phyloP scores from a whole-genome alignment of 2,113 vertebrate genomes.

The Pogonocichla stellata region DNA sequence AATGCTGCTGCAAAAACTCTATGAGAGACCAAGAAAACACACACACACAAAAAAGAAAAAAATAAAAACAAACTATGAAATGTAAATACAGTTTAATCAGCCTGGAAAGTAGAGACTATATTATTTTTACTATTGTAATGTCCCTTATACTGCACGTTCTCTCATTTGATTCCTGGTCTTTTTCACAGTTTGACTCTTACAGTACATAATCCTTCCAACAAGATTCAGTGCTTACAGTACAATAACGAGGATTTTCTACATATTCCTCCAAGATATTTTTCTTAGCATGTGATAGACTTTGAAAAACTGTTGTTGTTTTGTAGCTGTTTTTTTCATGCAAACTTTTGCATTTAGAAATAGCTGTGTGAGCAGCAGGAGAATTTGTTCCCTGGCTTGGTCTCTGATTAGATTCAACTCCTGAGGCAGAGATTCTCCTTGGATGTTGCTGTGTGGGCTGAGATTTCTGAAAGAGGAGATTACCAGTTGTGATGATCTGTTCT shows the following conservation, averaged over 20 bases:
- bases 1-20: background rate
- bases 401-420: conserved; percentile 8
- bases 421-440: background rate
- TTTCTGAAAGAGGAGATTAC: background rate
- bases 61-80: background rate
- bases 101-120: background rate
- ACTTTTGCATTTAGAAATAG: conserved; percentile 13
- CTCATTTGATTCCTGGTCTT: background rate
- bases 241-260: background rate
- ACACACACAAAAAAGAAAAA: background rate
- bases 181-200: conserved; percentile 7
- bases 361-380: conserved; percentile 20
- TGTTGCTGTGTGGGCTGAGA: background rate
- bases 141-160: rapidly evolving
- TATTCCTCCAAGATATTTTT: conserved; percentile 18
- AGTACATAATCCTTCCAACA: background rate
- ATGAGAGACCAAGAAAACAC: background rate
- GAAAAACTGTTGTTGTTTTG: background rate
- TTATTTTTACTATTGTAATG: background rate
- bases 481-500: background rate
- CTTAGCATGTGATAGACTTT: background rate
- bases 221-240: background rate
- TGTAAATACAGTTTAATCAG: background rate
- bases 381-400: conserved; percentile 8
- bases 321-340: background rate